phyloP scores from a whole-genome alignment of 2,888 invertebrate species.

The Diplolepis rosae region DNA sequence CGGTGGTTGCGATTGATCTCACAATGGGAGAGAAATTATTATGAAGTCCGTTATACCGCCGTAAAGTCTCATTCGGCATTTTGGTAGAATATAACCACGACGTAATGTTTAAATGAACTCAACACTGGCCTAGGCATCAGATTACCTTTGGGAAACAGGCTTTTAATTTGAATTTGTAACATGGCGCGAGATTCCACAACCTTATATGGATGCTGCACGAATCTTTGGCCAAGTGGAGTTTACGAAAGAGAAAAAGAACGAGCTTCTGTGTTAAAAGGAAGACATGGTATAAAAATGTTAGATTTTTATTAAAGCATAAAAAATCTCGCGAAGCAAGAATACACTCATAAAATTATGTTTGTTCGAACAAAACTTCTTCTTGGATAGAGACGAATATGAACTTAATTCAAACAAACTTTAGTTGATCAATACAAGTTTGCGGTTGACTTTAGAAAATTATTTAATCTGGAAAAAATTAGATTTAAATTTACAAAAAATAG shows the following conservation, averaged over 20 bases:
- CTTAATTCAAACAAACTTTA: too few relatives aligned
- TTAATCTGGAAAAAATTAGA: too few relatives aligned
- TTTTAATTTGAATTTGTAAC: slow-evolving; percentile 67
- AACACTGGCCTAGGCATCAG: slow-evolving; percentile 52
- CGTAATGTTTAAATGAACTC: slow-evolving; percentile 46
- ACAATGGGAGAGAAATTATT: slow-evolving; percentile 3
- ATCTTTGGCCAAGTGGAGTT: slow-evolving; percentile 39
- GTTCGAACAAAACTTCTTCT: too few relatives aligned
- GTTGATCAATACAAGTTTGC: too few relatives aligned
- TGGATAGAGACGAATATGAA: too few relatives aligned
- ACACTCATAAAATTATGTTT: too few relatives aligned
- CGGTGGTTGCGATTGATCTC: slow-evolving; percentile 40
- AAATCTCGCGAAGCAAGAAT: neutral
- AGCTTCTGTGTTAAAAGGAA: slow-evolving; percentile 32
- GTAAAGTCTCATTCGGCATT: slow-evolving; percentile 36
- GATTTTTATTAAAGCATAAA: slow-evolving; percentile 53
- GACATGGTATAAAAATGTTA: slow-evolving; percentile 53
- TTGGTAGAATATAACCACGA: neutral
- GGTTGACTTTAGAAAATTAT: too few relatives aligned
- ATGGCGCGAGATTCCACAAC: slow-evolving; percentile 51
- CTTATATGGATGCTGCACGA: slow-evolving; percentile 55
- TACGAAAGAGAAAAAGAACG: slow-evolving; percentile 41
- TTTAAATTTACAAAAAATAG: too few relatives aligned
- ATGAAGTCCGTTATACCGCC: slow-evolving; percentile 28
- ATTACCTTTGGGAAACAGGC: slow-evolving; percentile 61